phyloP scores from a whole-genome alignment of 2,888 invertebrate species.

The Lepas anatifera region DNA sequence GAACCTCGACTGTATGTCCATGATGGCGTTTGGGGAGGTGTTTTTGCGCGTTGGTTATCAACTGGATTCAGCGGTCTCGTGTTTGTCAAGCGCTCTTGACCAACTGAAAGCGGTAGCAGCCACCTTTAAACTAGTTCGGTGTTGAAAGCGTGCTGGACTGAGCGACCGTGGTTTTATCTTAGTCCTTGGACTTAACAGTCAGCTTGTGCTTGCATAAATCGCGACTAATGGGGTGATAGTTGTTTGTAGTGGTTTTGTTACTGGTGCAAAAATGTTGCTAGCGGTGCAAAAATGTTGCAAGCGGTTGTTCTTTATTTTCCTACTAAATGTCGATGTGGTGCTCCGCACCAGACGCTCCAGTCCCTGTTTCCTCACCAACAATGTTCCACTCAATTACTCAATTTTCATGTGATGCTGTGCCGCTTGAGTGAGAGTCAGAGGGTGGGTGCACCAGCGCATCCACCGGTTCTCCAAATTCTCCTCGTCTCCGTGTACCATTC shows the following conservation, averaged over 20 bases:
- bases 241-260: slow-evolving; percentile 7
- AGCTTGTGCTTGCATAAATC: slow-evolving; percentile 1
- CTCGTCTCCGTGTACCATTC: background rate
- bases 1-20: no score
- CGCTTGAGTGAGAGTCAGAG: no score
- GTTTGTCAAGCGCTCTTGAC: no score
- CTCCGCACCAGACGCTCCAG: background rate
- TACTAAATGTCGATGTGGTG: slow-evolving; percentile 8
- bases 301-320: slow-evolving; percentile 8
- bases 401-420: background rate
- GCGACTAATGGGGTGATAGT: slow-evolving; percentile 9
- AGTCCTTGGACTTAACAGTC: slow-evolving; percentile 1
- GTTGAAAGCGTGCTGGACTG: background rate
- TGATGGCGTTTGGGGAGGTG: no score
- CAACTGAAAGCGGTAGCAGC: background rate
- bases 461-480: background rate
- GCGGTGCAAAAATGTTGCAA: slow-evolving; percentile 3
- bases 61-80: no score
- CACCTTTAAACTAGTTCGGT: slow-evolving; percentile 1
- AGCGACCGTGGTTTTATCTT: slow-evolving; percentile 1
- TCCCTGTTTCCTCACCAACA: background rate
- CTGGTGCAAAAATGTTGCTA: slow-evolving; percentile 9
- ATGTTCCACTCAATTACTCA: background rate
- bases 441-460: background rate
- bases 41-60: no score